These are phyloP conservation scores for Vespertilio murinus DNA, from an alignment of 2,797 vertebrate genomes.

Conservation along the genomic window DNA sequence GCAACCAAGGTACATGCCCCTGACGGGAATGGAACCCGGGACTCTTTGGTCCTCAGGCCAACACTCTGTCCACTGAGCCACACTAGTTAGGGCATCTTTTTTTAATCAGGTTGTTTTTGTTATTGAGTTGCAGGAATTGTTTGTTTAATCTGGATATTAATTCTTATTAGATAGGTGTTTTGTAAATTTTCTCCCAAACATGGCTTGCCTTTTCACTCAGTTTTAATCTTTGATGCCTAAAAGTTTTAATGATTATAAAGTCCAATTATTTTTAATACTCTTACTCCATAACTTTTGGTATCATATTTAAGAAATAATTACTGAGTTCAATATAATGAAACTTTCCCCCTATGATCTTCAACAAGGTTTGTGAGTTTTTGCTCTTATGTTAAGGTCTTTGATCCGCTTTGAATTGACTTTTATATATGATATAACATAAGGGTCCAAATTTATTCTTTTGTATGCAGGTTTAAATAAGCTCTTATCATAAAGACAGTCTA, in stretches of 20 bases:
- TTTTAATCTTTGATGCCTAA: not conserved
- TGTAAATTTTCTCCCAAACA: not conserved
- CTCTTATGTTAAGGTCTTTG: not conserved
- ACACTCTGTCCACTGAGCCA: not conserved
- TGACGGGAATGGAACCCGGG: not conserved
- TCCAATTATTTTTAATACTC: not conserved
- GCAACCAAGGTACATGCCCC: not conserved
- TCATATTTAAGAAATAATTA: not conserved
- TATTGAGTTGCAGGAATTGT: not conserved
- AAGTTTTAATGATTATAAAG: not conserved
- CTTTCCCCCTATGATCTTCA: not conserved
- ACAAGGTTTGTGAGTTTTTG: not conserved
- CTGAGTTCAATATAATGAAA: not conserved
- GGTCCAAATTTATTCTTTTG: not conserved
- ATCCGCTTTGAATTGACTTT: conserved; percentile 22
- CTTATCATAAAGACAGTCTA: not conserved
- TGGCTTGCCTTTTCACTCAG: not conserved
- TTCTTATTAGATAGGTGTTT: not conserved
- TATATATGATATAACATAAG: not conserved
- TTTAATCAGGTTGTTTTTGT: not conserved
- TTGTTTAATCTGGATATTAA: not conserved
- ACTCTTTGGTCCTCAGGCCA: no score
- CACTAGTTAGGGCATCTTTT: not conserved
- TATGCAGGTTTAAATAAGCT: not conserved
- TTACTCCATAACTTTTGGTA: not conserved